Evolutionary conservation across 1,140 invertebrate species (phyloP).

Genomic region (Calephelis virginiensis): DNA sequence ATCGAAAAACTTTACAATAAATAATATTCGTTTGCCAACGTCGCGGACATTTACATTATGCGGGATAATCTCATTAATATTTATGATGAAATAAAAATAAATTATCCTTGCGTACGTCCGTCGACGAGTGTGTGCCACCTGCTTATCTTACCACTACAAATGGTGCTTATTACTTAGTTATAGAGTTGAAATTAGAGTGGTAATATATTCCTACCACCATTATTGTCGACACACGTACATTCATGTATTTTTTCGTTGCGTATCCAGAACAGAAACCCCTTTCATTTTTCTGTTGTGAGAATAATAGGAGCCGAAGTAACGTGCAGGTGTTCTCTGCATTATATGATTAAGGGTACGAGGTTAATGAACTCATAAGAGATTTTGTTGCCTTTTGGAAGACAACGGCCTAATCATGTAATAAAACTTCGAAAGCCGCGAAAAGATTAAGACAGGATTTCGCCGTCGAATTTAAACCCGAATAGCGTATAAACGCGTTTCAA

Average conservation of each 20-base stretch:
- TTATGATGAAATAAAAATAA: slow-evolving; percentile 66
- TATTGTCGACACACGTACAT: slow-evolving; percentile 32
- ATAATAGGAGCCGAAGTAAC: slow-evolving; percentile 37
- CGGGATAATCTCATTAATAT: slow-evolving; percentile 66
- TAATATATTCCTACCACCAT: slow-evolving; percentile 13
- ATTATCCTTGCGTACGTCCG: slow-evolving; percentile 48
- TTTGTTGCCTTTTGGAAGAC: slow-evolving; percentile 19
- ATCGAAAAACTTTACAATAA: slow-evolving; percentile 54
- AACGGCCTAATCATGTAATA: neutral
- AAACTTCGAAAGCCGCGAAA: no score
- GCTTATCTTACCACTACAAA: slow-evolving; percentile 22
- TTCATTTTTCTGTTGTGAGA: slow-evolving; percentile 39
- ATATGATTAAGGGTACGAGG: slow-evolving; percentile 38
- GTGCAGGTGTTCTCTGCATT: slow-evolving; percentile 38
- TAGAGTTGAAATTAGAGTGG: slow-evolving; percentile 19
- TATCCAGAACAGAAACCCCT: slow-evolving; percentile 37
- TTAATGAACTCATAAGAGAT: slow-evolving; percentile 25
- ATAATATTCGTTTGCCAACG: slow-evolving; percentile 57
- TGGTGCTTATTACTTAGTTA: slow-evolving; percentile 17
- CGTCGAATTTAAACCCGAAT: no score
- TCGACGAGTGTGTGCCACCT: slow-evolving; percentile 37
- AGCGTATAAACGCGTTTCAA: no score
- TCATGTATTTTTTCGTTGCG: slow-evolving; percentile 38
- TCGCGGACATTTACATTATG: slow-evolving; percentile 60
- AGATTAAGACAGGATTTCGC: no score